Evolutionary conservation across 2,888 invertebrate genomes (phyloP).

Genomic region (Pseudococcus jackbeardsleyi): DNA sequence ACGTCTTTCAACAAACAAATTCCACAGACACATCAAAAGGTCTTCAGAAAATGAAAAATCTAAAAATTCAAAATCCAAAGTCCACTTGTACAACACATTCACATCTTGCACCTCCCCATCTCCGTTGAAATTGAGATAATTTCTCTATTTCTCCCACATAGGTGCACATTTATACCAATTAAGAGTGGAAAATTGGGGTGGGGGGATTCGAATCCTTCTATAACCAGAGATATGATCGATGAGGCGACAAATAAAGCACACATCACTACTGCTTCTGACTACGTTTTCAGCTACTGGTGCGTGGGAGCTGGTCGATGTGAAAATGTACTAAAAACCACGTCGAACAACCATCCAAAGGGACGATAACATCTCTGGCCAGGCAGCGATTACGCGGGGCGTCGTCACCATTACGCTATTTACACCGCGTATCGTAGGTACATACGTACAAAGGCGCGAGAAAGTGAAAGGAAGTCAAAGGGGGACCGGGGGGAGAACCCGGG

Average conservation of each 20-base stretch:
- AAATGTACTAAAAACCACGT: not conserved
- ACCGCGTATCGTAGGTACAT: not conserved
- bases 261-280: not conserved
- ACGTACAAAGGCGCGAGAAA: not conserved
- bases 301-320: slow-evolving; percentile 24
- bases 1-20: too few species aligned
- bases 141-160: too few species aligned
- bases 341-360: not conserved
- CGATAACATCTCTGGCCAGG: not conserved
- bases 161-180: too few species aligned
- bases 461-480: not conserved
- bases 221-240: not conserved
- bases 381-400: not conserved
- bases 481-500: not conserved
- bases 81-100: too few species aligned
- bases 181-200: too few species aligned
- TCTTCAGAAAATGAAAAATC: too few species aligned
- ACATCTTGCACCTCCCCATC: too few species aligned
- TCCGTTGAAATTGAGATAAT: too few species aligned
- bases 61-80: too few species aligned
- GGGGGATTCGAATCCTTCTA: not conserved
- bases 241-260: not conserved
- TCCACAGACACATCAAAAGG: too few species aligned
- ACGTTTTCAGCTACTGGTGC: not conserved
- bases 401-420: not conserved